Percentiles rank a stretch among this genome's conserved stretches.
phyloP scores from a whole-genome alignment of 1,140 invertebrate species.

The Caenorhabditis briggsae region DNA sequence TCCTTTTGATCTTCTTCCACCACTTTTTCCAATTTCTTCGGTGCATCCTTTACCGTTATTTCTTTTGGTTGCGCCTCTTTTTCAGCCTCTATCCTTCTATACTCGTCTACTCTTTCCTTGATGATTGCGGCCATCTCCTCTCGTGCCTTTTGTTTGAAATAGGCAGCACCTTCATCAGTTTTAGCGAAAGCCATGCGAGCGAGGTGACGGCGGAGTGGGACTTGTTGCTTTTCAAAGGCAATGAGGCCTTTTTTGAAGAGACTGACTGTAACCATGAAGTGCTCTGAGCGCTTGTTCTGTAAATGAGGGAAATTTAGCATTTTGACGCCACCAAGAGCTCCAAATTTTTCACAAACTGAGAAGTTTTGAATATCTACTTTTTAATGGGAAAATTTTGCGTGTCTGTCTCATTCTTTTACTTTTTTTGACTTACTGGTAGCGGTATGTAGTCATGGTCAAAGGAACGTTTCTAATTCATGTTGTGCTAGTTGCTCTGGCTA shows the following conservation, averaged over 20 bases:
- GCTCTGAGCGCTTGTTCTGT: not conserved
- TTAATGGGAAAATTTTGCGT: too few relatives aligned
- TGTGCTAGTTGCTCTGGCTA: too few relatives aligned
- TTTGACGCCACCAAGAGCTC: not conserved
- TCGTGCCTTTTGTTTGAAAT: slow-evolving; percentile 2
- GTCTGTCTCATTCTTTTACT: too few relatives aligned
- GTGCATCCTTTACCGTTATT: not conserved
- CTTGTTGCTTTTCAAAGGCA: not conserved
- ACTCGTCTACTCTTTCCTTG: not conserved
- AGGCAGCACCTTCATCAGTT: not conserved
- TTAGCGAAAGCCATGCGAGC: not conserved
- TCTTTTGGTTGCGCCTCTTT: not conserved
- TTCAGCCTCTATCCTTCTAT: not conserved
- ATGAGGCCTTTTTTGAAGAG: not conserved
- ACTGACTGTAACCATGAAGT: not conserved
- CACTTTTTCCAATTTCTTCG: not conserved
- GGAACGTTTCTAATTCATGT: too few relatives aligned
- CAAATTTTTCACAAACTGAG: too few relatives aligned
- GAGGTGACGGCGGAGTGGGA: not conserved
- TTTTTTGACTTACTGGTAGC: too few relatives aligned
- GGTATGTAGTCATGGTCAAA: too few relatives aligned
- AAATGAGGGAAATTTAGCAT: not conserved
- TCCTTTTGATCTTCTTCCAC: not conserved
- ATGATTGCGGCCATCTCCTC: not conserved
- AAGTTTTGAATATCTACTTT: too few relatives aligned